phyloP scores from a whole-genome alignment of 2,888 invertebrate genomes.

The Leptothorax acervorum region DNA sequence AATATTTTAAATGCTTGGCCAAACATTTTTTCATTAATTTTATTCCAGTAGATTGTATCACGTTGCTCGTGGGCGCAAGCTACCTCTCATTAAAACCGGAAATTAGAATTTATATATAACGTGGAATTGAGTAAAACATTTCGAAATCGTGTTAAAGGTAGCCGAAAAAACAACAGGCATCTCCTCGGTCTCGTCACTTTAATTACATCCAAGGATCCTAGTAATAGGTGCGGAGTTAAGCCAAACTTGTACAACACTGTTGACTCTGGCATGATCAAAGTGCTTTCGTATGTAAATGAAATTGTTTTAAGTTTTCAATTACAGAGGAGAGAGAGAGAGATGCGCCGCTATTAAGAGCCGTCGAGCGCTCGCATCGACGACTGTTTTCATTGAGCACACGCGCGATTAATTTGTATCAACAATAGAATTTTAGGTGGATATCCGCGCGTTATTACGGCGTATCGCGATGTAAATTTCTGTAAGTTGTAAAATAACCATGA shows the following conservation, averaged over 20 bases:
- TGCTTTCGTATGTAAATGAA: conserved; percentile 48
- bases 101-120: conserved; percentile 20
- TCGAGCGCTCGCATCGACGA: not conserved
- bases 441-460: not conserved
- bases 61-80: not conserved
- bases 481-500: conserved; percentile 49
- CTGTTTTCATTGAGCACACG: no score
- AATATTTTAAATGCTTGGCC: not conserved
- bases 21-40: conserved; percentile 4
- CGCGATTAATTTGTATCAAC: conserved; percentile 2
- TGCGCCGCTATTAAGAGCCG: not conserved
- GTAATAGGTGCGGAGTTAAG: conserved; percentile 42
- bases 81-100: not conserved
- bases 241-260: conserved; percentile 36
- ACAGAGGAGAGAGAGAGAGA: conserved; percentile 14
- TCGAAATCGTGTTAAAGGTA: conserved; percentile 10
- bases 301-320: conserved; percentile 44
- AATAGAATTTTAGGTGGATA: not conserved
- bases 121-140: conserved; percentile 24
- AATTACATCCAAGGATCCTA: conserved; percentile 26
- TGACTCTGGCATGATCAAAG: conserved; percentile 47
- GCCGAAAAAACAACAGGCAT: conserved; percentile 14
- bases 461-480: conserved; percentile 32
- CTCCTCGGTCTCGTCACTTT: conserved; percentile 27
- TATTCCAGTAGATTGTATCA: no score